Evolutionary conservation across 2,113 vertebrate species (phyloP).

Genomic region (Tonatia bakeri): DNA sequence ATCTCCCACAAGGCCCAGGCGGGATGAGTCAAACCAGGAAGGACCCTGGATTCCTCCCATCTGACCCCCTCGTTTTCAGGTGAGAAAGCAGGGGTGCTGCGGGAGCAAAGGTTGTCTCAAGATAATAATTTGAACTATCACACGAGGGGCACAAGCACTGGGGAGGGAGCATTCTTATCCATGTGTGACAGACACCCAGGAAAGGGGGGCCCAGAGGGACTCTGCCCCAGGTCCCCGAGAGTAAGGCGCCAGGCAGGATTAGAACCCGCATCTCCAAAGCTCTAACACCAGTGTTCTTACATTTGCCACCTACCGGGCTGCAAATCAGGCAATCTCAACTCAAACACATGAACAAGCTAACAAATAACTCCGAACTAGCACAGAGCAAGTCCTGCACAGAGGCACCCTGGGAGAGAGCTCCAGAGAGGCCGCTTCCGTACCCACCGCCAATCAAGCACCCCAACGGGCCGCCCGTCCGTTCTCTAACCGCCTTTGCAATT

Average conservation of each 20-base stretch:
- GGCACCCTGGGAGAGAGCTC: neutral
- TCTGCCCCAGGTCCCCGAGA: neutral
- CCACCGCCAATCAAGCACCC: rapidly evolving
- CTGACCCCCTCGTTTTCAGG: neutral
- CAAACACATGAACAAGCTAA: neutral
- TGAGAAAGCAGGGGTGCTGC: neutral
- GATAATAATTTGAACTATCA: neutral
- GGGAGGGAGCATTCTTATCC: neutral
- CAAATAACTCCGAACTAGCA: neutral
- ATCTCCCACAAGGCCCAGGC: rapidly evolving
- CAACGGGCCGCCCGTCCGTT: too few relatives aligned
- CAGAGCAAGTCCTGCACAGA: neutral
- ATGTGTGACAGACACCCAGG: neutral
- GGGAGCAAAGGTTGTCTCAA: neutral
- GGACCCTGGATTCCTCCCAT: neutral
- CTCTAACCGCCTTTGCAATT: neutral
- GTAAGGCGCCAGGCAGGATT: neutral
- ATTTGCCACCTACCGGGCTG: neutral
- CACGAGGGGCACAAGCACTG: neutral
- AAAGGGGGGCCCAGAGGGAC: rapidly evolving
- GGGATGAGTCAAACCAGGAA: rapidly evolving
- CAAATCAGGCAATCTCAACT: neutral
- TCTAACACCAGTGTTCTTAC: neutral
- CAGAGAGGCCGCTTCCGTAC: neutral
- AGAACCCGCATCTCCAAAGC: neutral